Base-by-base conservation (phyloP, 2,888 invertebrate species). In the Xestia sexstrigata region DNA sequence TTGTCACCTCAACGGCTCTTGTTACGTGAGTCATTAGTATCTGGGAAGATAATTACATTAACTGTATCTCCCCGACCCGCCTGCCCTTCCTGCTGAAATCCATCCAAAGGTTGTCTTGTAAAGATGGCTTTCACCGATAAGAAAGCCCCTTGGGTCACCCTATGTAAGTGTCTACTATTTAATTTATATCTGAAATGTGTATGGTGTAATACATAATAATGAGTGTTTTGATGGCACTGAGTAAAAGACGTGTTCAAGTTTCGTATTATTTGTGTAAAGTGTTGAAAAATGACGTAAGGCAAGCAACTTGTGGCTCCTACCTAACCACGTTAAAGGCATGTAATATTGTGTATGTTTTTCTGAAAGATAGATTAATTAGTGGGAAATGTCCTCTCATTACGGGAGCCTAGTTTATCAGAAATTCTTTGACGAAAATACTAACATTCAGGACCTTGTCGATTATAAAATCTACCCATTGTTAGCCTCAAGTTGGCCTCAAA, bases 381-480 rank as follows among this genome's bases (percentile, higher is more conserved):
- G 5, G 20, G 0, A 63, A 63, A 2, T 63, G 6, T 0, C 7
- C 39, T 39, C n/a, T 39, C n/a, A 7, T 42, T 63, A 63, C 2
- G 39, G 11, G 35, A 63, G 35, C 39, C 63, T 39, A 35, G 23
- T 6, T 62, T 13, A 63, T 42, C 15, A 42, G n/a, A 42, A n/a
- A 42, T 8, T n/a, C n/a, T 5, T 55, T 45, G 9, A 20, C n/a
- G n/a, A n/a, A 30, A 55, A 74, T 2, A 58, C 20, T 1, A 11
- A 11, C 30, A n/a, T 49, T 60, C 47, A 63, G 49, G 17, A 75
- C 30, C 62, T 81, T 68, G 39, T 63, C 6, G 17, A 3, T 74
- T 26, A 65, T 20, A 35, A 55, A 67, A 67, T 39, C 23, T 39
- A 55, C 20, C 62, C 30, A 81, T 81, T 81, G 63, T 75, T 81